These are phyloP conservation scores for Larimichthys crocea DNA, from an alignment of 2,113 vertebrate genomes.

Conservation along the genomic window DNA sequence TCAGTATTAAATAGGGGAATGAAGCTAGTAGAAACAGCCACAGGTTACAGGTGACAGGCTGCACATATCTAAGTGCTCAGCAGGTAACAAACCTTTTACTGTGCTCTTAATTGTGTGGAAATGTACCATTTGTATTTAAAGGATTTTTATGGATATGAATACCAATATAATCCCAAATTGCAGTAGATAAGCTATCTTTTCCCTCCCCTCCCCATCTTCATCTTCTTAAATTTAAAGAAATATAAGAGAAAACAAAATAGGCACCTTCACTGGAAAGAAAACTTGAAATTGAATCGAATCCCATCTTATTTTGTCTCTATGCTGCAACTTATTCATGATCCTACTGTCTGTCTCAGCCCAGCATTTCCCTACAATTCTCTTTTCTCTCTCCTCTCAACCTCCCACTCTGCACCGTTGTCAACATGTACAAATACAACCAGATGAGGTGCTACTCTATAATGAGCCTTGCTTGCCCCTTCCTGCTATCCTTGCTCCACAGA, in stretches of 20 bases:
- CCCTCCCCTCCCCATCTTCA: neutral
- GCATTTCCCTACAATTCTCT: slow-evolving; percentile 2
- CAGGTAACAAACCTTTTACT: neutral
- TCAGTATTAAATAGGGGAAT: neutral
- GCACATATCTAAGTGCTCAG: neutral
- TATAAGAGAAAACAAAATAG: neutral
- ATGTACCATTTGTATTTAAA: neutral
- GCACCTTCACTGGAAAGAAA: neutral
- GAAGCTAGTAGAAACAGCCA: neutral
- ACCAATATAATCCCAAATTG: neutral
- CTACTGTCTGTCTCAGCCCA: neutral
- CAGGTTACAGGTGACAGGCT: neutral
- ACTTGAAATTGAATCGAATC: neutral
- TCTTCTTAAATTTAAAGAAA: neutral
- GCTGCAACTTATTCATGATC: neutral
- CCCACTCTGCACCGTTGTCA: slow-evolving; percentile 33
- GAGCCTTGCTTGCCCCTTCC: slow-evolving; percentile 52
- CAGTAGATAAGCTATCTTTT: neutral
- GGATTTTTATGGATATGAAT: neutral
- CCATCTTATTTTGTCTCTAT: neutral
- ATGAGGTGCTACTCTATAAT: slow-evolving; percentile 63
- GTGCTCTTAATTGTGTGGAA: neutral
- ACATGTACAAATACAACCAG: slow-evolving; percentile 35
- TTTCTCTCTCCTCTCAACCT: slow-evolving; percentile 21
- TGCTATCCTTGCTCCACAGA: slow-evolving; percentile 34